These are phyloP conservation scores for Parazoanthus swiftii DNA, from an alignment of 92 coral and sea anemone genomes.

Conservation along the genomic window DNA sequence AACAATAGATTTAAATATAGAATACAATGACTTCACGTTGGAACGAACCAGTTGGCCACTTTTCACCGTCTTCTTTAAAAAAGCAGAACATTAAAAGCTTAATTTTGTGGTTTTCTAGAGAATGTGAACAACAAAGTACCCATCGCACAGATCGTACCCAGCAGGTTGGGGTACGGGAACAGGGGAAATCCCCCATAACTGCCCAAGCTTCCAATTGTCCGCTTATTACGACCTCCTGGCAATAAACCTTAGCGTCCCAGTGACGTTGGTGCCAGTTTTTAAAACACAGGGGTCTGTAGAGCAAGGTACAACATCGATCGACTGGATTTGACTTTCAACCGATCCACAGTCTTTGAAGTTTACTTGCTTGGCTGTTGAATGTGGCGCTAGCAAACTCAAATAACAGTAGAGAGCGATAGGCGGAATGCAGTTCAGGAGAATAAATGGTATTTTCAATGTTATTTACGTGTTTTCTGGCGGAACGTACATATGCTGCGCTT, in stretches of 20 bases:
- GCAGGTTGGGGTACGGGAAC: slow-evolving; percentile 5
- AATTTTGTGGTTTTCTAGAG: no score
- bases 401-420: not conserved
- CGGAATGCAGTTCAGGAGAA: not conserved
- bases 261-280: slow-evolving; percentile 30
- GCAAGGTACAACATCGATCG: slow-evolving; percentile 27
- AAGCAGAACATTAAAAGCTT: no score
- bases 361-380: slow-evolving; percentile 22
- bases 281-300: slow-evolving; percentile 28
- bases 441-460: not conserved
- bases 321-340: slow-evolving; percentile 26
- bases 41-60: no score
- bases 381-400: not conserved
- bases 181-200: slow-evolving; percentile 4
- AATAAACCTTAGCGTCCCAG: slow-evolving; percentile 9
- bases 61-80: no score
- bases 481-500: no score
- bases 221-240: not conserved
- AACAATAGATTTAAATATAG: no score
- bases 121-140: not conserved
- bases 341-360: slow-evolving; percentile 38
- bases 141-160: slow-evolving; percentile 15
- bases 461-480: no score
- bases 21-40: no score
- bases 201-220: slow-evolving; percentile 39